A percentile compares a stretch with the other conserved stretches of the same genome.
Conservation (phyloP, 2,888 invertebrate species). For the Eristalinus aeneus region DNA sequence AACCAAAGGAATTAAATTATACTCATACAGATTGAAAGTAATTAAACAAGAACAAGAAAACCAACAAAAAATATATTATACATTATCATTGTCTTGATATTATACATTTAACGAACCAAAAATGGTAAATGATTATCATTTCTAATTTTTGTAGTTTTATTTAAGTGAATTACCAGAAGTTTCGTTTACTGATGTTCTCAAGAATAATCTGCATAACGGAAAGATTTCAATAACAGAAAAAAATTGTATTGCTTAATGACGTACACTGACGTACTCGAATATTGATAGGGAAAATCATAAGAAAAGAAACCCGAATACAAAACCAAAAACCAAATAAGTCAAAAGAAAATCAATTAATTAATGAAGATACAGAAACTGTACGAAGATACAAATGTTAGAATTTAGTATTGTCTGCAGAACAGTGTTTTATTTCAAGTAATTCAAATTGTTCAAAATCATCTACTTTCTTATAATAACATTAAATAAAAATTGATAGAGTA, state of each 20-base stretch:
- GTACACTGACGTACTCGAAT: constrained; percentile 16
- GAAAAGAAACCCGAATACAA: neutral
- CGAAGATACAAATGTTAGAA: constrained; percentile 52
- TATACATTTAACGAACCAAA: constrained; percentile 64
- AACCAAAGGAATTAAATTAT: constrained; percentile 48
- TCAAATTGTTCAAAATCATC: constrained; percentile 64
- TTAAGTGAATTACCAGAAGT: constrained; percentile 27
- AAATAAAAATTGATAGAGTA: constrained; percentile 66
- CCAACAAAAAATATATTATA: constrained; percentile 42
- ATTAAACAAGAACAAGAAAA: constrained; percentile 2
- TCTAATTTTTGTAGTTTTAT: constrained; percentile 52
- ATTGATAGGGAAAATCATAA: neutral
- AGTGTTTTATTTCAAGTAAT: constrained; percentile 54
- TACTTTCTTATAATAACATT: constrained; percentile 66
- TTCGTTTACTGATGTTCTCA: constrained; percentile 51
- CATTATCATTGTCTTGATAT: constrained; percentile 64
- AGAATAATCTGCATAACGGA: constrained; percentile 13
- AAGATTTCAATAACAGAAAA: neutral
- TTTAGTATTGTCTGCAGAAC: constrained; percentile 47
- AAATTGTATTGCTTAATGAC: constrained; percentile 35
- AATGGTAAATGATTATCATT: constrained; percentile 32
- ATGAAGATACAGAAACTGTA: constrained; percentile 7
- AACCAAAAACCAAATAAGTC: neutral
- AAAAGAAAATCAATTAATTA: neutral
- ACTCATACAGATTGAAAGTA: constrained; percentile 59